A percentile compares a stretch with the other conserved stretches of the same genome.
Conservation (phyloP, 2,888 invertebrate species). For the Phaedon cochleariae region DNA sequence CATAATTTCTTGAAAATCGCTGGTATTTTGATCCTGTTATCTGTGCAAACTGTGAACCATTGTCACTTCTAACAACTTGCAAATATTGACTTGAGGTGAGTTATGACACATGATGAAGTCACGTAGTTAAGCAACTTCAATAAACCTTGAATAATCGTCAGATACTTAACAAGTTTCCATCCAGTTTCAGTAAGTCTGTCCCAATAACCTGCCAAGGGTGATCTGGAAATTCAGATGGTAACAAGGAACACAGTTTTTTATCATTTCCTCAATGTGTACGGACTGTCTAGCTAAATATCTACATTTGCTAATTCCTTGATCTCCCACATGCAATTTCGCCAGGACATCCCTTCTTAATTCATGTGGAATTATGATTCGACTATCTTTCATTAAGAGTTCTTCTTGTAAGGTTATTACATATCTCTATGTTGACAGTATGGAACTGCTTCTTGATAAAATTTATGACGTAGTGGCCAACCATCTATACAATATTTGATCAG, state of each 20-base stretch:
- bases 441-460: conserved; percentile 23
- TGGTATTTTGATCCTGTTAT: conserved; percentile 23
- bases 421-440: conserved; percentile 27
- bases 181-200: conserved; percentile 34
- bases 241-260: conserved; percentile 29
- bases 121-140: conserved; percentile 32
- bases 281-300: conserved; percentile 29
- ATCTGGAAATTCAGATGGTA: conserved; percentile 33
- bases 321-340: conserved; percentile 37
- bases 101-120: conserved; percentile 20
- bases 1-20: conserved; percentile 38
- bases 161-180: conserved; percentile 30
- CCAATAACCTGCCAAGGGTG: conserved; percentile 40
- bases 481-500: conserved; percentile 18
- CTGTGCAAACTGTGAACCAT: conserved; percentile 39
- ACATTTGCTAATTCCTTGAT: conserved; percentile 41
- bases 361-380: conserved; percentile 30
- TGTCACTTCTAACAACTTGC: conserved; percentile 38
- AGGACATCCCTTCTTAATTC: conserved; percentile 32
- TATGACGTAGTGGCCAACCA: conserved; percentile 24
- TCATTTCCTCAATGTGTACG: conserved; percentile 29
- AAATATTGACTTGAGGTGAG: conserved; percentile 34
- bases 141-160: conserved; percentile 39
- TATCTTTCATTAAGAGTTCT: conserved; percentile 20
- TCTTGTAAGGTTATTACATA: conserved; percentile 23